Evolutionary conservation across 1,140 invertebrate genomes (phyloP).

Genomic region (Lordiphosa collinella): DNA sequence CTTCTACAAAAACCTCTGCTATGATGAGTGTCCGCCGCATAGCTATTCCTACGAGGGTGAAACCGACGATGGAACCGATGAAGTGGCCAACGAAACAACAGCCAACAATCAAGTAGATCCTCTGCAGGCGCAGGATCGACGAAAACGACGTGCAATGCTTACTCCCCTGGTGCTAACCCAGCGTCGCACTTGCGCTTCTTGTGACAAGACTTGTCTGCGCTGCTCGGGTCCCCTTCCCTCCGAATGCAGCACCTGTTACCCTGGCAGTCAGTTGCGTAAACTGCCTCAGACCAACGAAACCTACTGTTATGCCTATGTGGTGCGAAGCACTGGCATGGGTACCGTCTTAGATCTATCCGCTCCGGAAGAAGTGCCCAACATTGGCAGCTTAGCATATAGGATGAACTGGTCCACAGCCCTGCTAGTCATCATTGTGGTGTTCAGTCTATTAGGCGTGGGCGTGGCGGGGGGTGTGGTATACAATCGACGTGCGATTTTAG

Average conservation of each 20-base stretch:
- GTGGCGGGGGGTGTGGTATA: conserved; percentile 40
- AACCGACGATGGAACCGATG: neutral
- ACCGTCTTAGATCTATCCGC: conserved; percentile 40
- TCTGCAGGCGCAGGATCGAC: conserved; percentile 59
- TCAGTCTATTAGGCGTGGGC: conserved; percentile 36
- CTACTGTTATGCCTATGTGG: conserved; percentile 61
- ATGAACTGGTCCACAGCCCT: conserved; percentile 35
- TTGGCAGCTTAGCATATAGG: conserved; percentile 4
- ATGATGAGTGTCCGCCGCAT: conserved; percentile 54
- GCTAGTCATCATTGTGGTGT: conserved; percentile 25
- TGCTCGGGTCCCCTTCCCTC: conserved; percentile 53
- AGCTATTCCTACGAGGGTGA: conserved; percentile 38
- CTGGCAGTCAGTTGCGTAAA: conserved; percentile 63
- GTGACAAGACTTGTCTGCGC: conserved; percentile 52
- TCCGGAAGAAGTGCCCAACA: neutral
- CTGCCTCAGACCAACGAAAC: conserved; percentile 48
- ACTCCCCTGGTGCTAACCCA: conserved; percentile 21
- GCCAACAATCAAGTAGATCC: conserved; percentile 36
- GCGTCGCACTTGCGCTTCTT: conserved; percentile 36
- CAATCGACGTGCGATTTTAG: conserved; percentile 10
- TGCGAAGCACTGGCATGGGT: conserved; percentile 58
- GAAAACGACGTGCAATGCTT: conserved; percentile 15
- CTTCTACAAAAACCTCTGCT: conserved; percentile 59
- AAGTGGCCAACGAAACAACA: neutral
- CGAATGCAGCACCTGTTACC: conserved; percentile 61